Evolutionary conservation across 2,888 invertebrate species (phyloP), one percentile per base, ranked within the genome.

Genomic region (Ceraclea dissimilis): DNA sequence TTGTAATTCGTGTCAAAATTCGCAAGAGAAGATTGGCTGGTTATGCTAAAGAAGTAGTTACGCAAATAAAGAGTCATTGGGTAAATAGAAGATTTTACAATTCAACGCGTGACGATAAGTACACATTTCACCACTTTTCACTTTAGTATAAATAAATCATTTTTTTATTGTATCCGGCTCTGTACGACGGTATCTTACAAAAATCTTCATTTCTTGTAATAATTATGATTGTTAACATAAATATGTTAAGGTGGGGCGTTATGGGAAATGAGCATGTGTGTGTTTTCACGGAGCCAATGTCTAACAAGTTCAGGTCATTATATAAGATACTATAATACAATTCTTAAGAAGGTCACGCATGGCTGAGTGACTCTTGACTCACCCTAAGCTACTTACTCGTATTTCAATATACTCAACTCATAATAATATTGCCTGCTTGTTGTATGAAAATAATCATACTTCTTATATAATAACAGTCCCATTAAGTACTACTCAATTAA

Each of bases 181-280:
- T 39, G 39, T 39, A 8, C 39, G 16, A 4, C n/a, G 39, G 13
- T 39, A 39, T 39, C 39, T 39, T 39, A 39, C 39, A 16, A 39
- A 31, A 39, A 39, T 39, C 39, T 39, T 39, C 39, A 39, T 39
- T 39, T 39, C 39, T 39, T 39, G 16, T 39, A 39, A n/a, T 39
- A 39, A 39, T 39, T n/a, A 39, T 39, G 16, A 39, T 39, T 39
- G 39, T 39, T 39, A 39, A 39, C 13, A 39, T 39, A 39, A 39
- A 39, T 39, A 13, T n/a, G 13, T 39, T 19, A 46, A 54, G 75
- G 70, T 68, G 71, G 77, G 77, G 76, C 76, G 78, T 78, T 78
- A 78, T 78, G 77, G 78, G 78, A 78, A 74, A 66, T 71, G 77
- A 76, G 65, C 78, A 78, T 75, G 68, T 56, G 58, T 56, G 58